These are phyloP conservation scores for Triplophysa bombifrons DNA, from an alignment of 2,797 vertebrate species.

Conservation along the genomic window DNA sequence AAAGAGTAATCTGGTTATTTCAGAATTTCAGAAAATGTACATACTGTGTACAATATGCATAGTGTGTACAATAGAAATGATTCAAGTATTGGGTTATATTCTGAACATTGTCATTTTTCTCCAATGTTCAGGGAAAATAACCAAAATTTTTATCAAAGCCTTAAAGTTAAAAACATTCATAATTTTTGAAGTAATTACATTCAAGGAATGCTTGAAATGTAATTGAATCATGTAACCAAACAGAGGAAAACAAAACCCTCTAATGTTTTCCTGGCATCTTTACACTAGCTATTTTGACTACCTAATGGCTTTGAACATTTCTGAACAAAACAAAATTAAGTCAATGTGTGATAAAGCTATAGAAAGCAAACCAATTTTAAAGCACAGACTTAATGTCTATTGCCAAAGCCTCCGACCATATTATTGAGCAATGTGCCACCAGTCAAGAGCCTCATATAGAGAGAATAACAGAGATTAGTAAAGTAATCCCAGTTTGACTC, in stretches of 20 bases:
- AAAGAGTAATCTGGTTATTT: no score
- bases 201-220: not conserved
- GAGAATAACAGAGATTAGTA: slow-evolving; percentile 16
- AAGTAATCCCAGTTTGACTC: slow-evolving; percentile 12
- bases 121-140: no score
- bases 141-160: no score
- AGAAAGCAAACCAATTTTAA: not conserved
- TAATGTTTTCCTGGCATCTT: not conserved
- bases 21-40: no score
- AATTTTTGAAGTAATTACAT: no score
- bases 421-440: not conserved
- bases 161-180: no score
- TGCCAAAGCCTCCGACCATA: not conserved
- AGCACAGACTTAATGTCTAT: not conserved
- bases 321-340: slow-evolving; percentile 4
- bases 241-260: not conserved
- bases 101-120: no score
- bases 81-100: no score
- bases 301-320: not conserved
- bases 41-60: no score
- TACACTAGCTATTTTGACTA: not conserved
- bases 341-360: not conserved
- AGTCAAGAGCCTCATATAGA: slow-evolving; percentile 15
- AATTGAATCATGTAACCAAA: no score
- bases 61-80: no score